Conservation (phyloP, 1,140 invertebrate genomes). For the Zaprionus davidi region DNA sequence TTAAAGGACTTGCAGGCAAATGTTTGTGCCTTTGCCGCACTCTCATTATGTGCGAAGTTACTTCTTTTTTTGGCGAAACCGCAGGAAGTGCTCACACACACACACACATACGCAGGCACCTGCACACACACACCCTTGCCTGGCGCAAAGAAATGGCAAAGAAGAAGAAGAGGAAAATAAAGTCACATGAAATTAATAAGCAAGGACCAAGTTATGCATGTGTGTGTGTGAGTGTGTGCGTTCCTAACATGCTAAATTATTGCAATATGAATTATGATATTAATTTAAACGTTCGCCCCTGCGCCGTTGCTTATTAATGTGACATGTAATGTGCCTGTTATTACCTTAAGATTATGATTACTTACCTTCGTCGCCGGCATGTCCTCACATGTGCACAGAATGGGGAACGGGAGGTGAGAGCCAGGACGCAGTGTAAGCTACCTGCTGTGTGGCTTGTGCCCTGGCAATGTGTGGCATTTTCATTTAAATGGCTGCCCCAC, state of each 20-base stretch:
- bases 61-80: constrained; percentile 56
- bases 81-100: constrained; percentile 47
- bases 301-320: constrained; percentile 73
- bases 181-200: constrained; percentile 82
- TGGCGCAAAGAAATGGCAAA: background rate
- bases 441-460: constrained; percentile 65
- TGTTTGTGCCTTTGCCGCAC: constrained; percentile 53
- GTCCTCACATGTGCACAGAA: constrained; percentile 47
- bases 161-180: constrained; percentile 32
- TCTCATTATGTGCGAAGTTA: constrained; percentile 56
- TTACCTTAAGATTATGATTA: constrained; percentile 82
- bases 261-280: constrained; percentile 81
- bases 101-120: constrained; percentile 16
- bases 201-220: constrained; percentile 30
- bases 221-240: constrained; percentile 21
- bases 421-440: constrained; percentile 17
- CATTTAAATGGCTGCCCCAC: constrained; percentile 78
- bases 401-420: background rate
- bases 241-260: constrained; percentile 76
- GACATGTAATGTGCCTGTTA: constrained; percentile 81
- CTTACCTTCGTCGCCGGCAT: constrained; percentile 49
- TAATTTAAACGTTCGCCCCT: constrained; percentile 63
- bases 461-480: constrained; percentile 78
- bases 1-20: constrained; percentile 74
- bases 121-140: constrained; percentile 37